phyloP scores from a whole-genome alignment of 1,140 invertebrate genomes.

The Propsilocerus akamusi region DNA sequence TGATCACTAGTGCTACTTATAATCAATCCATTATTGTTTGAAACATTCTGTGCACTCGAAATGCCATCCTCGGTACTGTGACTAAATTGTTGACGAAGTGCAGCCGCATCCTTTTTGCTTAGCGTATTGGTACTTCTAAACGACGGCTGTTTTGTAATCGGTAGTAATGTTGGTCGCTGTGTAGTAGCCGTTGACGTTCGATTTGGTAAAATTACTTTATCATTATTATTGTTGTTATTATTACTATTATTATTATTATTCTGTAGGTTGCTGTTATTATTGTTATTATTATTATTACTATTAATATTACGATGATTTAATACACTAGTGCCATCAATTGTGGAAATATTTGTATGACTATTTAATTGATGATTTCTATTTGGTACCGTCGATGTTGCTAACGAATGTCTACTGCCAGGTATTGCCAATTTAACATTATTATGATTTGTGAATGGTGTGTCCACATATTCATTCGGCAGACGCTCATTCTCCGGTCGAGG shows the following conservation, averaged over 20 bases:
- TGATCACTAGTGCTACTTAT: conserved; percentile 3
- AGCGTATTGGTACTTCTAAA: conserved; percentile 1
- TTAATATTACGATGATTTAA: conserved; percentile 12
- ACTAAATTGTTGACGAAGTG: neutral
- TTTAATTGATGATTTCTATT: conserved; percentile 9
- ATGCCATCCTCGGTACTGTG: neutral
- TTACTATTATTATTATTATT: conserved; percentile 11
- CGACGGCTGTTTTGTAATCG: conserved; percentile 33
- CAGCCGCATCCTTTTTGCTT: neutral
- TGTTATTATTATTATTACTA: conserved; percentile 8
- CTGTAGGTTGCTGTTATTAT: conserved; percentile 11
- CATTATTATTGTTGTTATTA: conserved; percentile 11
- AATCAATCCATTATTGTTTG: conserved; percentile 2
- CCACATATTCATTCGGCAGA: conserved; percentile 67
- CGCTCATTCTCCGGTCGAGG: conserved; percentile 59
- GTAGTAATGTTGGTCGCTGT: conserved; percentile 8
- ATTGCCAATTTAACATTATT: neutral
- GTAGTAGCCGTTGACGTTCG: neutral
- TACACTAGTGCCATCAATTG: conserved; percentile 9
- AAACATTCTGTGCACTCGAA: neutral
- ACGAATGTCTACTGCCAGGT: neutral
- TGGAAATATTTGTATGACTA: conserved; percentile 6
- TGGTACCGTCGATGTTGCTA: conserved; percentile 2
- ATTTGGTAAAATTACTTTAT: neutral
- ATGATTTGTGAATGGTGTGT: conserved; percentile 45